Conservation (phyloP, 2,888 invertebrate species). For the Schrankia costaestrigalis region DNA sequence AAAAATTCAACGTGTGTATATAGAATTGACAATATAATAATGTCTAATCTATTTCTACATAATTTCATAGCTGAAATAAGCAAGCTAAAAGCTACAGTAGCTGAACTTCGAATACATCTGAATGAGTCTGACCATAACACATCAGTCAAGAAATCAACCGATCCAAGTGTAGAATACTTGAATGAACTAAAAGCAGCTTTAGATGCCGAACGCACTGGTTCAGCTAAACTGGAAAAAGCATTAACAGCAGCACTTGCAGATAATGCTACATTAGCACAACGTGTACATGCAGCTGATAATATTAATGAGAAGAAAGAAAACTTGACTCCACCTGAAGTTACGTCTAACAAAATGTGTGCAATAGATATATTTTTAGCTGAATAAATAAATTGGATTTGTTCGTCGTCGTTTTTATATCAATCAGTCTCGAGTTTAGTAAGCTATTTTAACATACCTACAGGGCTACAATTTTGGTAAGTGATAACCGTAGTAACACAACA, state of each 20-base stretch:
- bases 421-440: not conserved
- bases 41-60: not conserved
- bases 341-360: conserved; percentile 48
- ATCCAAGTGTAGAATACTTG: conserved; percentile 43
- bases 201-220: conserved; percentile 58
- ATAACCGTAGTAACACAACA: no score
- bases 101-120: conserved; percentile 49
- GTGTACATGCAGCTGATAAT: conserved; percentile 46
- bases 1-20: no score
- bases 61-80: conserved; percentile 56
- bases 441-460: no score
- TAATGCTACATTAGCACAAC: conserved; percentile 54
- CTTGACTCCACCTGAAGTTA: conserved; percentile 25
- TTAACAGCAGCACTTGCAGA: conserved; percentile 61
- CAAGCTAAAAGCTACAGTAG: conserved; percentile 47
- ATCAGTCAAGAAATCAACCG: conserved; percentile 22
- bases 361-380: conserved; percentile 70
- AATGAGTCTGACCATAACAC: conserved; percentile 17
- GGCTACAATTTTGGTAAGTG: no score
- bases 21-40: not conserved
- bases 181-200: conserved; percentile 51
- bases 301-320: conserved; percentile 15
- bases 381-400: conserved; percentile 26
- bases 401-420: not conserved
- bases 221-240: conserved; percentile 54